Evolutionary conservation across 2,797 vertebrate species (phyloP).

Genomic region (Sarcoramphus papa): DNA sequence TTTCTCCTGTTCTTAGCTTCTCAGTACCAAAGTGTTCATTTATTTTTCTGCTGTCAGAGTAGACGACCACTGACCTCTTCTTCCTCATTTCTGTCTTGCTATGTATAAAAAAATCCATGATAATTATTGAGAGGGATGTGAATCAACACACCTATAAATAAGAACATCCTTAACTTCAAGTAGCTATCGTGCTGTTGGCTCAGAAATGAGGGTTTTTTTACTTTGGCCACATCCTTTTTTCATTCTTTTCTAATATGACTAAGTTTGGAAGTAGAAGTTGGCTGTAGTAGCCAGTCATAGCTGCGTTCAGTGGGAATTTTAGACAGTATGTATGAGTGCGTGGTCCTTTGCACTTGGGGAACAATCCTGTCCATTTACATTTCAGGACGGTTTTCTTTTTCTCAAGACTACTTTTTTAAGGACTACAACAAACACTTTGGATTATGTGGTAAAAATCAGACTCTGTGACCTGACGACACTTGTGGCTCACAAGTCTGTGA

Average conservation of each 20-base stretch:
- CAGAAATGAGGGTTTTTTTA: neutral
- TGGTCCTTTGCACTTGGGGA: neutral
- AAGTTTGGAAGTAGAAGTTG: neutral
- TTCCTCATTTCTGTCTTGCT: neutral
- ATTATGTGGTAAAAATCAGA: neutral
- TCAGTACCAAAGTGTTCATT: neutral
- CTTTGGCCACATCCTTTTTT: neutral
- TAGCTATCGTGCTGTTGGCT: neutral
- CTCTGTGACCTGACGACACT: accelerated
- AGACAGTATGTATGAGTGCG: neutral
- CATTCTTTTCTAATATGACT: neutral
- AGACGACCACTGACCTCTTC: neutral
- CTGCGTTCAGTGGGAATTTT: neutral
- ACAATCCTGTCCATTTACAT: neutral
- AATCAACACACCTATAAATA: neutral
- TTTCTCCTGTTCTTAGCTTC: neutral
- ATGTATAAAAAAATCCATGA: neutral
- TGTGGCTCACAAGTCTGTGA: neutral
- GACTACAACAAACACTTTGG: neutral
- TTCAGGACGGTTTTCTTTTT: neutral
- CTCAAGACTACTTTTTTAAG: neutral
- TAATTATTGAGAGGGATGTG: neutral
- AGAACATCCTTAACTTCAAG: neutral
- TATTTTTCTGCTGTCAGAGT: neutral
- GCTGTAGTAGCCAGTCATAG: neutral